These are phyloP conservation scores for Myxocyprinus asiaticus DNA, from an alignment of 2,113 vertebrate species.

Conservation along the genomic window DNA sequence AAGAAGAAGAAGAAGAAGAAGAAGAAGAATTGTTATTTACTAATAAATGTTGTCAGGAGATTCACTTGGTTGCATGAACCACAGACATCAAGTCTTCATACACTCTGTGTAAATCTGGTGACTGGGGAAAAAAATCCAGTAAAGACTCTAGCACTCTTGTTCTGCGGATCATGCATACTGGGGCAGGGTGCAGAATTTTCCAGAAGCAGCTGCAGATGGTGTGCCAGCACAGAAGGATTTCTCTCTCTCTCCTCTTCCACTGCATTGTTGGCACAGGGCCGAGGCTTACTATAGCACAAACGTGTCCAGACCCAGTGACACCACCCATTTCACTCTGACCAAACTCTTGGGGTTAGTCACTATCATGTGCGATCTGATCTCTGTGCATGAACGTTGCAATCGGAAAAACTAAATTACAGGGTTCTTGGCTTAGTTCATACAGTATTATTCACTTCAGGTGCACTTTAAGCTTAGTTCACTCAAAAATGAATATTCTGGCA, in stretches of 20 bases:
- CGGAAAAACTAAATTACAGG: not conserved
- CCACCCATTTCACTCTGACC: constrained; percentile 78
- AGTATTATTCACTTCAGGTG: not conserved
- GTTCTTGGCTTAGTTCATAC: not conserved
- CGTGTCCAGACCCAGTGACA: no score
- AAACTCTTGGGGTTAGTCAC: no score
- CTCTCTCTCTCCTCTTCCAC: constrained; percentile 40
- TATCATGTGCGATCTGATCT: no score
- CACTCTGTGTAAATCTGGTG: no score
- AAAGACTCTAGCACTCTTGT: constrained; percentile 69
- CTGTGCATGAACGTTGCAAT: not conserved
- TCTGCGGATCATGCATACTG: constrained; percentile 88
- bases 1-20: no score
- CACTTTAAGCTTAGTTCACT: no score
- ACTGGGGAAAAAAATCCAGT: constrained; percentile 60
- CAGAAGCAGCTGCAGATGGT: constrained; percentile 94
- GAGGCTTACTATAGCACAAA: constrained; percentile 81
- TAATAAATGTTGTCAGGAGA: no score
- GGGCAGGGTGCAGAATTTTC: constrained; percentile 89
- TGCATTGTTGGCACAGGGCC: constrained; percentile 84
- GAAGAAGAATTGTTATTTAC: no score
- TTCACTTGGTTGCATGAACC: no score
- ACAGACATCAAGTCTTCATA: no score
- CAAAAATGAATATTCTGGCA: no score
- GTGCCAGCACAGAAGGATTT: constrained; percentile 79